phyloP scores from a whole-genome alignment of 2,888 invertebrate genomes.

The Apamea anceps region DNA sequence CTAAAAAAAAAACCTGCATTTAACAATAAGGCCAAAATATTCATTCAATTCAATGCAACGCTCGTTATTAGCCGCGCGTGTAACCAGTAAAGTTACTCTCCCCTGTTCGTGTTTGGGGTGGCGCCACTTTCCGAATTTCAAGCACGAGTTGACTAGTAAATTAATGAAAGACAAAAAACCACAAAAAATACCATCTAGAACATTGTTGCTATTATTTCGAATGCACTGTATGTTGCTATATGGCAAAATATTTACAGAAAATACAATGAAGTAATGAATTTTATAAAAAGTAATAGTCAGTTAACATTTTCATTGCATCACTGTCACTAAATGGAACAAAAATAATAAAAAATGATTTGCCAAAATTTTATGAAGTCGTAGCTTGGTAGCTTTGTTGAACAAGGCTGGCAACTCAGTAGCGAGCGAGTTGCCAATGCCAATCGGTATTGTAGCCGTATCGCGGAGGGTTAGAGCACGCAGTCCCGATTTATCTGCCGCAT shows the following conservation, averaged over 20 bases:
- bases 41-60: not conserved
- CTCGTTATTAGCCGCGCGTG: not conserved
- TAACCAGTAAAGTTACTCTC: too few relatives aligned
- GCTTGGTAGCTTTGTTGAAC: conserved; percentile 45
- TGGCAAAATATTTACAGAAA: not conserved
- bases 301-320: not conserved
- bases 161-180: not conserved
- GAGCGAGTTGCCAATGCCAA: conserved; percentile 48
- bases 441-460: conserved; percentile 52
- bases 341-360: not conserved
- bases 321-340: not conserved
- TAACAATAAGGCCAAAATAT: not conserved
- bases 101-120: conserved; percentile 1
- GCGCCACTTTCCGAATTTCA: conserved; percentile 25
- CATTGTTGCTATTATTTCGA: not conserved
- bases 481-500: conserved; percentile 29
- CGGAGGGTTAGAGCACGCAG: conserved; percentile 37
- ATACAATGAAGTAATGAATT: not conserved
- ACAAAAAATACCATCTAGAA: not conserved
- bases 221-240: not conserved
- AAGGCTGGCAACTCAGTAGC: conserved; percentile 45
- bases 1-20: not conserved
- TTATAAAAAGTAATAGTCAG: too few relatives aligned
- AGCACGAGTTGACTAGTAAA: too few relatives aligned
- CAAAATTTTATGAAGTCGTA: not conserved